These are phyloP conservation scores for Trichomycterus rosablanca DNA, from an alignment of 2,113 vertebrate species.

Conservation along the genomic window DNA sequence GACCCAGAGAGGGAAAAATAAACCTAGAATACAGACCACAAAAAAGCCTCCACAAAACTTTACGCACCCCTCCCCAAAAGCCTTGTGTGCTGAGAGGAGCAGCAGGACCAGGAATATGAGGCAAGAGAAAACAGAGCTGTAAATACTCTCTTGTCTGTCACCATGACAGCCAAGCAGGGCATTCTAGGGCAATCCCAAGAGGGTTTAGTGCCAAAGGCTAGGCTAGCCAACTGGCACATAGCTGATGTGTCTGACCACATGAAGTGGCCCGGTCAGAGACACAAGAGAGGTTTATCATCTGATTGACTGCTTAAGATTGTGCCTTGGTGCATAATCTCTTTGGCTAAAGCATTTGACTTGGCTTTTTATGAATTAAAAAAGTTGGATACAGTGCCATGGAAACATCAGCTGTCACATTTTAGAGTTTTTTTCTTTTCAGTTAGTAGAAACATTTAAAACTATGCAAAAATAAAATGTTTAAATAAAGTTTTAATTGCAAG, in stretches of 20 bases:
- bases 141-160: conserved; percentile 47
- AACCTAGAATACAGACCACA: conserved; percentile 34
- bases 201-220: conserved; percentile 42
- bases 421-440: too few species aligned
- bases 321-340: not conserved
- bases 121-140: conserved; percentile 44
- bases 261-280: conserved; percentile 22
- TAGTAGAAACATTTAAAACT: too few species aligned
- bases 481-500: too few species aligned
- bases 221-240: conserved; percentile 38
- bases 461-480: too few species aligned
- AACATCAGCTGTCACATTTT: too few species aligned
- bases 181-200: conserved; percentile 44
- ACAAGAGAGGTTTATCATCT: conserved; percentile 7
- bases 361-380: too few species aligned
- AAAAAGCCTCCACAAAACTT: conserved; percentile 23
- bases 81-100: conserved; percentile 26
- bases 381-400: too few species aligned
- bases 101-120: conserved; percentile 41
- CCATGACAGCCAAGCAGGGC: conserved; percentile 42
- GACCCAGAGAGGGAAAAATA: conserved; percentile 35
- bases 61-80: conserved; percentile 21
- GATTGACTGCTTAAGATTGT: conserved; percentile 1
- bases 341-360: too few species aligned
- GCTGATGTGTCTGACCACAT: conserved; percentile 22